Percentiles rank a stretch among this genome's conserved stretches.
Evolutionary conservation across 2,888 invertebrate genomes (phyloP).

Genomic region (Orgyia antiqua): DNA sequence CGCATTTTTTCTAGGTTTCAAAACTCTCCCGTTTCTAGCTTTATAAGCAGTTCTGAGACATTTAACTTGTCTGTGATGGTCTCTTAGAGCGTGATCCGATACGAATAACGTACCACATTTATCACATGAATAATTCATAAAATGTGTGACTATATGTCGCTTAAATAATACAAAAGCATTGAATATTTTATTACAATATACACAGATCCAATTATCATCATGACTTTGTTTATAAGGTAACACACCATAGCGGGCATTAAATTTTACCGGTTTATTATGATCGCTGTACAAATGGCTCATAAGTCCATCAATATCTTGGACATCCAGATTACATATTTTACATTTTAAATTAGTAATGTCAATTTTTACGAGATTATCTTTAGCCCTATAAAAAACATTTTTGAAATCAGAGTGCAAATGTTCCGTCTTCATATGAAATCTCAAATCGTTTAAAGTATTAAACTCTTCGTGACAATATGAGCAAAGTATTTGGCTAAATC

Average conservation of each 20-base stretch:
- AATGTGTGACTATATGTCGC: constrained; percentile 59
- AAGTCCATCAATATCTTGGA: constrained; percentile 52
- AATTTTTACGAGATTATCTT: constrained; percentile 63
- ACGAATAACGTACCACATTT: constrained; percentile 66
- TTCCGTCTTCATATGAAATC: constrained; percentile 54
- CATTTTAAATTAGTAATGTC: constrained; percentile 66
- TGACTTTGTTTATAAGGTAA: constrained; percentile 57
- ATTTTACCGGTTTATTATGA: constrained; percentile 59
- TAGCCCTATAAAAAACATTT: constrained; percentile 63
- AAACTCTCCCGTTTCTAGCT: constrained; percentile 55
- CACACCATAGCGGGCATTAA: constrained; percentile 60
- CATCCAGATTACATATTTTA: constrained; percentile 49
- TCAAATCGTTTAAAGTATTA: constrained; percentile 44
- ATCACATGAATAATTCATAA: constrained; percentile 62
- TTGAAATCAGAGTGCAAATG: constrained; percentile 55
- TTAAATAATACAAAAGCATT: constrained; percentile 55
- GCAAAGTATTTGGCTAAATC: constrained; percentile 64
- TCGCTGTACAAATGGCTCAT: constrained; percentile 56
- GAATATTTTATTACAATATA: constrained; percentile 53
- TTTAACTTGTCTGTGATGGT: constrained; percentile 63
- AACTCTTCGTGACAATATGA: constrained; percentile 62
- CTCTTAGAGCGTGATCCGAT: constrained; percentile 58
- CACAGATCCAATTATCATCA: constrained; percentile 51
- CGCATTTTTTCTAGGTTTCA: constrained; percentile 59
- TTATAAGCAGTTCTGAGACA: constrained; percentile 62